Evolutionary conservation across 2,888 invertebrate genomes (phyloP).

Genomic region (Chloroclysta siterata): DNA sequence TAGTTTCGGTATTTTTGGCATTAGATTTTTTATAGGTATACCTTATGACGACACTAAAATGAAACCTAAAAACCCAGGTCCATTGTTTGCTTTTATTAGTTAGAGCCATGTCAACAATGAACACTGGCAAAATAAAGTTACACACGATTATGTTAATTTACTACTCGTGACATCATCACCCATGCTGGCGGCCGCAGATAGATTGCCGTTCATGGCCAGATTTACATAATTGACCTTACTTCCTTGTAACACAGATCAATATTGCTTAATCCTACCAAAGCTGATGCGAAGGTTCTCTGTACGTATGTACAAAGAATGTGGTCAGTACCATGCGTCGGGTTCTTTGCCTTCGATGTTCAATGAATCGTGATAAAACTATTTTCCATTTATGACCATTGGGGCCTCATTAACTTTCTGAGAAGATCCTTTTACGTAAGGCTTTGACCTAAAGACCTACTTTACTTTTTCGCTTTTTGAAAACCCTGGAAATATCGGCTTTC

Average conservation of each 20-base stretch:
- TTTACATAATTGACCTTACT: slow-evolving; percentile 22
- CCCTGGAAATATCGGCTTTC: not conserved
- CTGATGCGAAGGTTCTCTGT: slow-evolving; percentile 17
- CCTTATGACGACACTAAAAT: slow-evolving; percentile 3
- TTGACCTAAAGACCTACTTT: slow-evolving; percentile 25
- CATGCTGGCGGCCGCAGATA: slow-evolving; percentile 31
- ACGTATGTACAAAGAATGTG: slow-evolving; percentile 31
- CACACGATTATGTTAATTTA: slow-evolving; percentile 67
- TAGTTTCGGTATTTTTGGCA: not conserved
- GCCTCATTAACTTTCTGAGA: slow-evolving; percentile 22
- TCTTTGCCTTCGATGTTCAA: slow-evolving; percentile 19
- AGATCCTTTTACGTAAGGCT: slow-evolving; percentile 22
- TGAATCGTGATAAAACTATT: slow-evolving; percentile 16
- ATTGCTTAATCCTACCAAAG: slow-evolving; percentile 16
- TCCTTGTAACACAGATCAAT: slow-evolving; percentile 27
- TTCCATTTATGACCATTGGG: slow-evolving; percentile 16
- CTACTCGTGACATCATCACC: slow-evolving; percentile 72
- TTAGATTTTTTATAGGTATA: too few relatives aligned
- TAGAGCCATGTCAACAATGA: slow-evolving; percentile 38
- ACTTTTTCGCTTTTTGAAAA: slow-evolving; percentile 7
- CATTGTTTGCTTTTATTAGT: slow-evolving; percentile 37
- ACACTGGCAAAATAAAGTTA: slow-evolving; percentile 39
- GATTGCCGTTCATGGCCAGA: slow-evolving; percentile 18
- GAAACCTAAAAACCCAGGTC: not conserved
- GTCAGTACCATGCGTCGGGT: slow-evolving; percentile 14